These are phyloP conservation scores for Cylas formicarius DNA, from an alignment of 1,140 invertebrate genomes.

Conservation along the genomic window DNA sequence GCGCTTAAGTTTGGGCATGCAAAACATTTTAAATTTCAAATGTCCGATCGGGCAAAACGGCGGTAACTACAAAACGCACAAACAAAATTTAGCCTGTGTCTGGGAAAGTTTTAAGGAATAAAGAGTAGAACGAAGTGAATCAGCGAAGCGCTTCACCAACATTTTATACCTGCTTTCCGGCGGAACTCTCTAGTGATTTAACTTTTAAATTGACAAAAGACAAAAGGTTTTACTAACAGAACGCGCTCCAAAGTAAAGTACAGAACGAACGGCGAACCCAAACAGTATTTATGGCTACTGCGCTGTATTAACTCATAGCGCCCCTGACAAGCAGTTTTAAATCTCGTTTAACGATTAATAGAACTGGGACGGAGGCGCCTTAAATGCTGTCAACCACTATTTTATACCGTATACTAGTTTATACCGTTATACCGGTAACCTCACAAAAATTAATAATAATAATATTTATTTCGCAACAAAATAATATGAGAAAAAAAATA, in stretches of 20 bases:
- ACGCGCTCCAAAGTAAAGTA: constrained; percentile 14
- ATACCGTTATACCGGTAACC: too few relatives aligned
- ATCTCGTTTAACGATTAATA: constrained; percentile 18
- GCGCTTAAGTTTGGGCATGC: not conserved
- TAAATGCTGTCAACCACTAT: too few relatives aligned
- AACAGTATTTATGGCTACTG: constrained; percentile 17
- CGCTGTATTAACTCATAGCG: constrained; percentile 17
- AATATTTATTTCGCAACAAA: too few relatives aligned
- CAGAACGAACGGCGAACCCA: not conserved
- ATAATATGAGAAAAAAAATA: too few relatives aligned
- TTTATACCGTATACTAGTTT: too few relatives aligned
- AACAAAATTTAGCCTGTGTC: constrained; percentile 1
- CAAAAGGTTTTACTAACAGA: constrained; percentile 20
- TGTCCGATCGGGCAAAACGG: not conserved
- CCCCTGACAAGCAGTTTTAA: constrained; percentile 17
- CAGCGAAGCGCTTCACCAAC: constrained; percentile 4
- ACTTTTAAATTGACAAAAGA: constrained; percentile 24
- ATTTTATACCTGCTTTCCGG: constrained; percentile 10
- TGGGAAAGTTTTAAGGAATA: constrained; percentile 12
- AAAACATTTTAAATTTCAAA: not conserved
- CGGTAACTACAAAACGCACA: not conserved
- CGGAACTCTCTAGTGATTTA: constrained; percentile 19
- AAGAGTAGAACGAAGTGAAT: not conserved
- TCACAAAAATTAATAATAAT: too few relatives aligned
- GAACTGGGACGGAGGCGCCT: too few relatives aligned